phyloP scores from a whole-genome alignment of 53 echinoderm and acorn worm species.

The Arbacia lixula region DNA sequence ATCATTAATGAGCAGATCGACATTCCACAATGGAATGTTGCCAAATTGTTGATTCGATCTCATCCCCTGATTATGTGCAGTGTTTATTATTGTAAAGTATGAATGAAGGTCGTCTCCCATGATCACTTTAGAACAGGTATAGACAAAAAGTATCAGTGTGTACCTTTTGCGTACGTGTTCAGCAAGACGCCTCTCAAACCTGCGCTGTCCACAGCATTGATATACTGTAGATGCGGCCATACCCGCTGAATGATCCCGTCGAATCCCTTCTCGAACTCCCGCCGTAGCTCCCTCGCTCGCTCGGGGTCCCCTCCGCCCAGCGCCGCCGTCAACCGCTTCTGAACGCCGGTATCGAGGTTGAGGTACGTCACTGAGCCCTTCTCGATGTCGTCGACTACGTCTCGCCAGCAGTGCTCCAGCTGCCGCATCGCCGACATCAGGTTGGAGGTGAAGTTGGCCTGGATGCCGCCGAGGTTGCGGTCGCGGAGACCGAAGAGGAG shows the following conservation, averaged over 20 bases:
- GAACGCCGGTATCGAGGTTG: slow-evolving; percentile 26
- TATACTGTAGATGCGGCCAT: slow-evolving; percentile 69
- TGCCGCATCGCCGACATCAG: slow-evolving; percentile 62
- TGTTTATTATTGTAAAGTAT: too few relatives aligned
- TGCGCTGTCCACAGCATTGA: slow-evolving; percentile 44
- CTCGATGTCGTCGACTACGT: slow-evolving; percentile 65
- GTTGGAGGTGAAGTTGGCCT: slow-evolving; percentile 46
- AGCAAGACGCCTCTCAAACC: slow-evolving; percentile 39
- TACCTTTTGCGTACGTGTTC: slow-evolving; percentile 53
- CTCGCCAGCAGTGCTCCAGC: slow-evolving; percentile 68
- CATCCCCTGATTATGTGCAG: too few relatives aligned
- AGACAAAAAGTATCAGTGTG: too few relatives aligned
- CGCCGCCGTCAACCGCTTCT: not conserved
- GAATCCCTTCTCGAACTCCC: slow-evolving; percentile 81
- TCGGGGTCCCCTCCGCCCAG: slow-evolving; percentile 49
- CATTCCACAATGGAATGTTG: too few relatives aligned
- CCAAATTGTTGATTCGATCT: too few relatives aligned
- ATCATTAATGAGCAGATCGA: too few relatives aligned
- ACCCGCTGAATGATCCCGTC: slow-evolving; percentile 72
- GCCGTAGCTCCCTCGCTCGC: slow-evolving; percentile 54
- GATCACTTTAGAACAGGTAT: too few relatives aligned
- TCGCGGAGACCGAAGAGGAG: slow-evolving; percentile 78
- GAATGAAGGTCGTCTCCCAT: too few relatives aligned
- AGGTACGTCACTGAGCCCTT: slow-evolving; percentile 46
- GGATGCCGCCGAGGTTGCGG: slow-evolving; percentile 42